Evolutionary conservation across 1,140 invertebrate genomes (phyloP).

Genomic region (Drosophila albomicans): DNA sequence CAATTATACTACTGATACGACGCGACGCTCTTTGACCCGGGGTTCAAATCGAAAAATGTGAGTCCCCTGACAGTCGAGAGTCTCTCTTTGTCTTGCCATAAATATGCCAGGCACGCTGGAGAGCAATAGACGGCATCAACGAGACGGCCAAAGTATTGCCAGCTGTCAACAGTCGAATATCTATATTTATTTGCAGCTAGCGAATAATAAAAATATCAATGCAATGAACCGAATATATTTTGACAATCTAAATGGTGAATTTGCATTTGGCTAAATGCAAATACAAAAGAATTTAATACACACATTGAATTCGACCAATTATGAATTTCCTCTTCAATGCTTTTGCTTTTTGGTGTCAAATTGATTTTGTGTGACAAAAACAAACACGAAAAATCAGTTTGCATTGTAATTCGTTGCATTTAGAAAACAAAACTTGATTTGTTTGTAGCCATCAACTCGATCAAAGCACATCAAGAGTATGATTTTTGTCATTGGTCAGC

Average conservation of each 20-base stretch:
- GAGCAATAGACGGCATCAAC: conserved; percentile 2
- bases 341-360: conserved; percentile 10
- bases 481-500: conserved; percentile 43
- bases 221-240: conserved; percentile 46
- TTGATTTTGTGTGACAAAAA: conserved; percentile 18
- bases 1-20: conserved; percentile 8
- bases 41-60: conserved; percentile 15
- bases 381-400: background rate
- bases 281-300: conserved; percentile 1
- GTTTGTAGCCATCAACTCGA: conserved; percentile 15
- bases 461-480: conserved; percentile 20
- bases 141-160: conserved; percentile 4
- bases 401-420: conserved; percentile 25
- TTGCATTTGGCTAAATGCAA: background rate
- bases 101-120: conserved; percentile 49
- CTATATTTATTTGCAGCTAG: conserved; percentile 29
- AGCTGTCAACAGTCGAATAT: conserved; percentile 18
- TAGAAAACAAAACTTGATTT: conserved; percentile 36
- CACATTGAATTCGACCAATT: background rate
- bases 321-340: conserved; percentile 1
- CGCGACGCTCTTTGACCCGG: conserved; percentile 7
- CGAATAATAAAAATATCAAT: conserved; percentile 15
- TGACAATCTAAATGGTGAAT: background rate
- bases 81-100: conserved; percentile 20
- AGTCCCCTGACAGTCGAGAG: background rate